Evolutionary conservation across 2,888 invertebrate species (phyloP), one percentile per base, ranked within the genome.

Genomic region (Noctua janthina): DNA sequence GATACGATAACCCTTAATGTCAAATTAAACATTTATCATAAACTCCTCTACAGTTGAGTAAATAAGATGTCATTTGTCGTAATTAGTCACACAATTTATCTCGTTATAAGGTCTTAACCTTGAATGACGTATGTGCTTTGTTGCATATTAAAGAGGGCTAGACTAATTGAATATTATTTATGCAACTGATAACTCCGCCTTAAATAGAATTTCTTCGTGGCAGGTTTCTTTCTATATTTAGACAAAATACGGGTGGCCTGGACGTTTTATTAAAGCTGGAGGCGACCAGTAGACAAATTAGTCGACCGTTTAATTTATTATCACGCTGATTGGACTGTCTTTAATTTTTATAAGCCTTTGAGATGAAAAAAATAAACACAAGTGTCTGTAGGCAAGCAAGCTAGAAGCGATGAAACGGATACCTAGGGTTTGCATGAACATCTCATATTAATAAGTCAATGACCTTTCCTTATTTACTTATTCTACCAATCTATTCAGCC

Each of bases 31-130:
- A 81, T 90, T 84, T 86, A 90, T 89, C 85, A 85, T 49, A 49
- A 81, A 73, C 66, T 51, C 49, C 76, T 81, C 49, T 62, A 81
- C 51, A 71, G 59, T 81, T 81, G 56, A 76, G 80, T 86, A 91
- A 90, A 92, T 90, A 93, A 91, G 87, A 91, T 89, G 79, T 78
- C 89, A 92, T 93, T 94, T 93, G 93, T 93, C 90, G 86, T 91
- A 94, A 95, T 95, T 95, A 93, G 94, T 94, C 93, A 93, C 90
- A 90, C 92, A 79, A 86, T 83, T 88, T 93, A 92, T 93, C 90
- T 90, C 78, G 67, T 82, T 82, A 77, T 88, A 88, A 90, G 93
- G 92, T 94, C 92, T 72, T 83, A 84, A 87, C 94, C 94, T 93
- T 93, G 91, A 81, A 79, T 91, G 90, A 91, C 88, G 83, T 89